These are phyloP conservation scores for Micromys minutus DNA, from an alignment of 2,113 vertebrate genomes.

Conservation along the genomic window DNA sequence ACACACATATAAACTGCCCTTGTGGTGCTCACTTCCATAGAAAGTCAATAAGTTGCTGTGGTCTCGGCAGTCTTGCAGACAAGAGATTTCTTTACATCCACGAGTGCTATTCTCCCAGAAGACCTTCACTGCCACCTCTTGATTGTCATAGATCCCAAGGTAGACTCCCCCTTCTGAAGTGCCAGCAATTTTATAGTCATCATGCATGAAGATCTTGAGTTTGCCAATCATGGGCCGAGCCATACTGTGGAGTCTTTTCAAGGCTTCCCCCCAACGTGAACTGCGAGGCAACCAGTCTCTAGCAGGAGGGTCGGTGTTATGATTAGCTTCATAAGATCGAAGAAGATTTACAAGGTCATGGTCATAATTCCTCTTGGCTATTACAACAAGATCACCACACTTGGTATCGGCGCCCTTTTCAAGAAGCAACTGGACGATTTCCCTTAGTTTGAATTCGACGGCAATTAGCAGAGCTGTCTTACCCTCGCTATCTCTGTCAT, in stretches of 20 bases:
- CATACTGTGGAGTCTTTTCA: slow-evolving; percentile 67
- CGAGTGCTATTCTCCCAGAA: not conserved
- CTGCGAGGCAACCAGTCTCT: slow-evolving; percentile 77
- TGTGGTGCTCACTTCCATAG: slow-evolving; percentile 68
- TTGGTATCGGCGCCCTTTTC: slow-evolving; percentile 68
- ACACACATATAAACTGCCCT: slow-evolving; percentile 78
- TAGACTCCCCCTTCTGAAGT: slow-evolving; percentile 81
- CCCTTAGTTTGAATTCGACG: not conserved
- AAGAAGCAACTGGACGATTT: slow-evolving; percentile 69
- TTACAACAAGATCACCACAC: slow-evolving; percentile 35
- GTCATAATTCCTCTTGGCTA: slow-evolving; percentile 48
- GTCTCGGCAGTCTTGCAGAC: slow-evolving; percentile 55
- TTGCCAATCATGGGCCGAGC: slow-evolving; percentile 78
- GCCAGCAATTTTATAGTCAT: slow-evolving; percentile 76
- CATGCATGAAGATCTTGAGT: slow-evolving; percentile 77
- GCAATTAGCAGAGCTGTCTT: slow-evolving; percentile 81
- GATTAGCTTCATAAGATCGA: accelerated
- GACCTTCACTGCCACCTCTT: slow-evolving; percentile 84
- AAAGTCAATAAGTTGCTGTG: slow-evolving; percentile 76
- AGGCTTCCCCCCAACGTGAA: slow-evolving; percentile 70
- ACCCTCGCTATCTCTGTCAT: slow-evolving; percentile 75
- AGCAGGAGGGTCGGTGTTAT: not conserved
- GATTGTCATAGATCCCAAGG: slow-evolving; percentile 77
- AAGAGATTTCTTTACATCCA: slow-evolving; percentile 70
- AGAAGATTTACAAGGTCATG: slow-evolving; percentile 13